Percentiles rank a stretch among this genome's conserved stretches.
phyloP scores from a whole-genome alignment of 2,113 vertebrate species.

The Progne subis region DNA sequence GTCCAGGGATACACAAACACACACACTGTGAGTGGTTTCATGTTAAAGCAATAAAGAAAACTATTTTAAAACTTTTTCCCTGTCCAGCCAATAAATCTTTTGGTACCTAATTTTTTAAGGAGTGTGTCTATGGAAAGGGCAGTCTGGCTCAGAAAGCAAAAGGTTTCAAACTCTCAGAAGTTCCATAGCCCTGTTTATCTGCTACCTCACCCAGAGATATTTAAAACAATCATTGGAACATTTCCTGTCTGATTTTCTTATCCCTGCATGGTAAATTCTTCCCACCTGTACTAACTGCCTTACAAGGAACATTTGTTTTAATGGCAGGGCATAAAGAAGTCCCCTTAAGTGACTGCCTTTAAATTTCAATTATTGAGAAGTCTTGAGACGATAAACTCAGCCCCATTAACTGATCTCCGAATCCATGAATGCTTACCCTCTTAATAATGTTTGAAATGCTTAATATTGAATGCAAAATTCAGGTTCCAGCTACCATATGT shows the following conservation, averaged over 20 bases:
- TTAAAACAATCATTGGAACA: neutral
- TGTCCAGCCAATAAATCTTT: slow-evolving; percentile 18
- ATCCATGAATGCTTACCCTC: neutral
- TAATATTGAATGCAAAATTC: neutral
- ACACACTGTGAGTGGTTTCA: neutral
- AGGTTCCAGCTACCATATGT: neutral
- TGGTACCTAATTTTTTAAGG: slow-evolving; percentile 16
- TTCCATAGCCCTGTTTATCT: slow-evolving; percentile 12
- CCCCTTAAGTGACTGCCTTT: neutral
- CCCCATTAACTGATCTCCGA: neutral
- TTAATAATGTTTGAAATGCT: neutral
- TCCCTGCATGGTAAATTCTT: neutral
- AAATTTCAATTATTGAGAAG: neutral
- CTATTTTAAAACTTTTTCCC: neutral
- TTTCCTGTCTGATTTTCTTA: slow-evolving; percentile 19
- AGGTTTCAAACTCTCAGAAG: neutral
- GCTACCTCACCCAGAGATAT: neutral
- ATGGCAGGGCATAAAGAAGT: neutral
- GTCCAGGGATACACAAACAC: neutral
- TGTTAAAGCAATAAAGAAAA: slow-evolving; percentile 24
- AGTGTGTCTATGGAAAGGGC: neutral
- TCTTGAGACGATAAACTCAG: neutral
- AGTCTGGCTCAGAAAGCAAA: neutral
- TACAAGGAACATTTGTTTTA: neutral
- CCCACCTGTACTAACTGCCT: neutral